Base-by-base conservation (phyloP, 2,113 vertebrate genomes). In the Caracal caracal region DNA sequence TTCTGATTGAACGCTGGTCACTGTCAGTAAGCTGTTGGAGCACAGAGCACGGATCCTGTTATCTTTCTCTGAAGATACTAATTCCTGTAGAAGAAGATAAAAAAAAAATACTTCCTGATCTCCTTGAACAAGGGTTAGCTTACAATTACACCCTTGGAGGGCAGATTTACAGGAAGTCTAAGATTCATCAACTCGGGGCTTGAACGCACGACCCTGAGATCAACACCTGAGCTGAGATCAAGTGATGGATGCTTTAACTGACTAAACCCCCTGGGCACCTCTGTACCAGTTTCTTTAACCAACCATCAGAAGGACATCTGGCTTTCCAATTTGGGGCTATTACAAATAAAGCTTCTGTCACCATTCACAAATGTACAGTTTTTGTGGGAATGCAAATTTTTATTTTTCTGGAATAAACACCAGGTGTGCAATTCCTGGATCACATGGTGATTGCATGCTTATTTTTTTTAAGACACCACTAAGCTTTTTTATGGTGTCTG, bases 371-470 rank as follows among this genome's bases (percentile, higher is more conserved):
- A 73, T 63, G 24, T n/a, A 16, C 53, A 35, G 24, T 65, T 81
- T 96, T 70, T 53, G 10, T 92, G 61, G 92, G 59, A 43, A 37
- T 49, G 22, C 43, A n/a, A 68, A 5, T 40, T 92, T 92, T 94
- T 20, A 37, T 87, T 91, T 97, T 40, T 92, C 26, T 79, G 70
- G 49, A 73, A 33, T 90, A 75, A 85, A n/a, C 87, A 88, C 6
- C n/a, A 87, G 49, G 35, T 84, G 6, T 90, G 9, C 2, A 17
- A 20, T 53, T 89, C 10, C 70, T 91, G 65, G 30, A 16, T 88
- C 33, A 4, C 80, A 35, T 30, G 51, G 24, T 70, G 59, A 70
- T 66, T 82, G 73, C 10, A 11, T 70, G 40, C 66, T 71, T 88
- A 63, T 22, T 71, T 71, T 43, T 76, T 63, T 78, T 30, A 63